These are phyloP conservation scores for Calephelis virginiensis DNA, from an alignment of 1,140 invertebrate genomes.

Conservation along the genomic window DNA sequence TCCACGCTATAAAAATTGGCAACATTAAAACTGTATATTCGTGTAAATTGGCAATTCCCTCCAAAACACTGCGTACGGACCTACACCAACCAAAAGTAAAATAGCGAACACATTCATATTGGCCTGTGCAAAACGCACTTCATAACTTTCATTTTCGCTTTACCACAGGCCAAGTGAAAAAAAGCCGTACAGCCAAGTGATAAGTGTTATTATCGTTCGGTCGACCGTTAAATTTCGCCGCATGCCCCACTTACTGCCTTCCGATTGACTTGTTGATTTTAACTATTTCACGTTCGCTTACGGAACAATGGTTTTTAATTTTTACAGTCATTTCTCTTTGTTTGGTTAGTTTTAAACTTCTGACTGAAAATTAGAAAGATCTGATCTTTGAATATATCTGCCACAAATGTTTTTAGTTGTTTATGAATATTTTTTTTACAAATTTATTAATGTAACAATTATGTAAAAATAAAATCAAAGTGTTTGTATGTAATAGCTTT, in stretches of 20 bases:
- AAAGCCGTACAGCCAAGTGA: constrained; percentile 25
- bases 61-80: constrained; percentile 19
- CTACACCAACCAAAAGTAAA: constrained; percentile 31
- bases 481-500: too few species aligned
- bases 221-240: constrained; percentile 54
- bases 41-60: too few species aligned
- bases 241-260: constrained; percentile 63
- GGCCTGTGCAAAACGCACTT: constrained; percentile 65
- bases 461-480: too few species aligned
- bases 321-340: constrained; percentile 28
- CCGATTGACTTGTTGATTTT: constrained; percentile 65
- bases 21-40: too few species aligned
- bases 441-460: too few species aligned
- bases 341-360: background rate
- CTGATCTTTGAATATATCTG: too few species aligned
- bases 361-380: too few species aligned
- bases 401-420: too few species aligned
- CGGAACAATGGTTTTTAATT: constrained; percentile 48
- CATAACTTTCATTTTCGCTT: constrained; percentile 72
- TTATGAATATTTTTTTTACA: too few species aligned
- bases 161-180: constrained; percentile 14
- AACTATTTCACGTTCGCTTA: constrained; percentile 59
- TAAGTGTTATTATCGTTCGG: constrained; percentile 37
- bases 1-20: too few species aligned
- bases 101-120: constrained; percentile 60